Conservation (phyloP, 1,140 invertebrate species). For the Tenebrio molitor region DNA sequence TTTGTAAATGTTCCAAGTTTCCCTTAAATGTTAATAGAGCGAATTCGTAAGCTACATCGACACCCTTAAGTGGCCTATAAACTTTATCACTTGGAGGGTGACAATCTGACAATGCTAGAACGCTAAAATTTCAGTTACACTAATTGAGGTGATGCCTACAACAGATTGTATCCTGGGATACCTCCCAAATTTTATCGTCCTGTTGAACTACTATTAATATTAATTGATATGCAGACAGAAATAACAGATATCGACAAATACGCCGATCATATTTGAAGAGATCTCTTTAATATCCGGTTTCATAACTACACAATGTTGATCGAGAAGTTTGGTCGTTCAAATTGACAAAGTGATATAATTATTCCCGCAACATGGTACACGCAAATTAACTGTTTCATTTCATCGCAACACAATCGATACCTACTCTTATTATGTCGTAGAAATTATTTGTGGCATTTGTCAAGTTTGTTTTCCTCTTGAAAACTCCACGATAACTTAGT, state of each 20-base stretch:
- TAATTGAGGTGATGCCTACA: constrained; percentile 6
- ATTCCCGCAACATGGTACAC: constrained; percentile 33
- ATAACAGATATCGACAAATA: constrained; percentile 18
- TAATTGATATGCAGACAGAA: not conserved
- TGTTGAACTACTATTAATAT: not conserved
- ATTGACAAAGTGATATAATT: constrained; percentile 41
- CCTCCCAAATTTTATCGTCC: not conserved
- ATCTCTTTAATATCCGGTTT: constrained; percentile 35
- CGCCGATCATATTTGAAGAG: not conserved
- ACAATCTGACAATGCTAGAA: constrained; percentile 17
- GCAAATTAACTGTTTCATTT: constrained; percentile 36
- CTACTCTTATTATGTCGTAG: not conserved
- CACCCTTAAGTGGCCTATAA: constrained; percentile 56
- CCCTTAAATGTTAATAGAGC: constrained; percentile 49
- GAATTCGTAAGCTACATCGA: constrained; percentile 47
- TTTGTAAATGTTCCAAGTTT: constrained; percentile 33
- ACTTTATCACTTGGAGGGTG: constrained; percentile 55
- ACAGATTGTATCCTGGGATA: too few species aligned
- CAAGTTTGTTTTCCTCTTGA: constrained; percentile 5
- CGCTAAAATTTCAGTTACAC: constrained; percentile 20
- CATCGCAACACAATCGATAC: constrained; percentile 20
- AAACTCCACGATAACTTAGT: constrained; percentile 2
- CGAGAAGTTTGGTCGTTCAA: constrained; percentile 37
- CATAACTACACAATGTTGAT: constrained; percentile 24
- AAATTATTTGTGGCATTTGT: constrained; percentile 16